Evolutionary conservation across 2,113 vertebrate species (phyloP), one percentile per base, ranked within the genome.

Genomic region (Stegostoma tigrinum): DNA sequence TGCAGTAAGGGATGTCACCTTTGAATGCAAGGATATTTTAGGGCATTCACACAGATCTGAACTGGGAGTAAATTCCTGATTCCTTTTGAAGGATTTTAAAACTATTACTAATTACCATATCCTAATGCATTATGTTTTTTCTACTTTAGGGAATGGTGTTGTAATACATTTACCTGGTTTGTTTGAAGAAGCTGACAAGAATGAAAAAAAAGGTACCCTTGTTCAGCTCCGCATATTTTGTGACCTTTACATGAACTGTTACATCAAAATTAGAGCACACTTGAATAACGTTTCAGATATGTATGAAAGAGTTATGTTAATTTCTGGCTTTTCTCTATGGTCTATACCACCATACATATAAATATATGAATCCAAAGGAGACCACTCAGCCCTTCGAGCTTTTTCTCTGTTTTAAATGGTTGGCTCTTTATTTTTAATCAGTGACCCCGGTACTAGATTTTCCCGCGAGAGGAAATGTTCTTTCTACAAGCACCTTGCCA

Each of bases 161-260:
- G 99, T 99, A 96, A 98, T 99, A 97, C 99, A 99, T 97, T 97
- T 99, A 96, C 99, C 99, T 0, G 99, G 99, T 96, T 97, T 99
- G 97, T 99, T 99, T 96, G 99, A 99, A 96, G 99, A 99, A 96
- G 99, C 99, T 24, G 99, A 99, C 97, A 99, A 99, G 98, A 99
- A 99, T 94, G 99, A 99, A 95, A 99, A 99, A 97, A 99, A 99
- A 98, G 99, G 99, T 99, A 97, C 96, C 15, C 66, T 95, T 24
- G 67, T 70, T 70, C 23, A 72, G 21, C 42, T 72, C 17, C 19
- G 27, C 24, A 52, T 61, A 45, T 52, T 72, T 15, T 48, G 12
- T 93, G 8, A n/a, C 34, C n/a, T 64, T 12, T 90, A 61, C 55
- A n/a, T 38, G 34, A 38, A 34, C 64, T 5, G 21, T 80, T 80